Base-by-base conservation (phyloP, 2,888 invertebrate genomes). In the Nipponacmea schrenckii region DNA sequence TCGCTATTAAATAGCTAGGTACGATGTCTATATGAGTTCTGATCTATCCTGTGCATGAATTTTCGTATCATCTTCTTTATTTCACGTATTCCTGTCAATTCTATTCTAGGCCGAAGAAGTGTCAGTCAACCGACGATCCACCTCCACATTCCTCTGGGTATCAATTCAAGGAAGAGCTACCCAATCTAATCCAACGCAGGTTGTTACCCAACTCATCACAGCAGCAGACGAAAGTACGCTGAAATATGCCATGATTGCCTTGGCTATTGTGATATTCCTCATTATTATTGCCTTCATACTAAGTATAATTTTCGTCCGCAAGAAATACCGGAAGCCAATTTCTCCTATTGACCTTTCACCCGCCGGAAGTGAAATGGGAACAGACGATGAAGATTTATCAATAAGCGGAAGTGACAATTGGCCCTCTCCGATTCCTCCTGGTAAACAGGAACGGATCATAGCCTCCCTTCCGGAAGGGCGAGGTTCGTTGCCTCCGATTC, bases 311-410 rank as follows among this genome's bases (percentile, higher is more conserved):
- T 66, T 24, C 64, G 12, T 70, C 4, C 65, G 71, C 26, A 68
- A 69, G 46, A 76, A 74, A 39, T 73, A 72, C 63, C 68, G 65
- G n/a, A 65, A 74, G 44, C 72, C 69, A 70, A 69, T 78, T 4
- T 27, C 64, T 0, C 78, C 78, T 15, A 65, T 62, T 12, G 70
- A 75, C 24, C 68, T 72, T 15, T 74, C 76, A 62, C 74, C 76
- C 17, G 66, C 71, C 26, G 62, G 44, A 56, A 70, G 70, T 45
- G 80, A 80, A 62, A 77, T 76, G 5, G 73, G 72, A 4, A 80
- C 80, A 0, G 79, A 79, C 64, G 74, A 79, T 65, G 80, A 80
- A 44, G 78, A 77, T 3, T 62, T 77, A 7, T 73, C 73, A 15
- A 68, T 74, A 1, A 78, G 78, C 24, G 63, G 46, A 31, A 62